A percentile compares a stretch with the other conserved stretches of the same genome.
These are phyloP conservation scores for Sphecodes monilicornis DNA, from an alignment of 2,888 invertebrate genomes.

Conservation along the genomic window DNA sequence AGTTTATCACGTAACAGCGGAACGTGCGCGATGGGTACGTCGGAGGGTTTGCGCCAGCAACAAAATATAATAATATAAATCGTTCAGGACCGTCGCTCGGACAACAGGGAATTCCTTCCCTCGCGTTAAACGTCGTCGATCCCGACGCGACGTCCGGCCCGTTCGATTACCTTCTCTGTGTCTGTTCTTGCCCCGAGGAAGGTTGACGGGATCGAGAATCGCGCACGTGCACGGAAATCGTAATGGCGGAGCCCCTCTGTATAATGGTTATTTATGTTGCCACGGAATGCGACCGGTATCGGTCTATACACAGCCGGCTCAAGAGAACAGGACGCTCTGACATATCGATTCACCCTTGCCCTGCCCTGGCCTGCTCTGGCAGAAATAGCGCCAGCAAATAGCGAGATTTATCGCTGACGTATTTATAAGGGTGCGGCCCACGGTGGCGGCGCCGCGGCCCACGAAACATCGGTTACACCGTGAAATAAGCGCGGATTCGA, in stretches of 20 bases:
- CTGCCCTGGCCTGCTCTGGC: no score
- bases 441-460: slow-evolving; percentile 8
- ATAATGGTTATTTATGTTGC: slow-evolving; percentile 78
- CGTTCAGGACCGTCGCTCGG: slow-evolving; percentile 59
- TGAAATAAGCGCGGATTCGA: slow-evolving; percentile 17
- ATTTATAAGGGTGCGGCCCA: slow-evolving; percentile 72
- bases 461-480: slow-evolving; percentile 36
- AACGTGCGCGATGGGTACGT: slow-evolving; percentile 15
- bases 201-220: slow-evolving; percentile 56
- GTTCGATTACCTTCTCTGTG: slow-evolving; percentile 57
- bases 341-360: slow-evolving; percentile 65
- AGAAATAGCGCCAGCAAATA: slow-evolving; percentile 52
- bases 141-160: slow-evolving; percentile 23
- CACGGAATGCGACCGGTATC: slow-evolving; percentile 55
- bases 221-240: slow-evolving; percentile 66
- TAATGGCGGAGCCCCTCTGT: slow-evolving; percentile 62
- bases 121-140: slow-evolving; percentile 70
- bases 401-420: slow-evolving; percentile 78
- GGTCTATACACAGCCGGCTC: slow-evolving; percentile 1
- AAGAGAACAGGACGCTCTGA: slow-evolving; percentile 23
- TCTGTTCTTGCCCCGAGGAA: slow-evolving; percentile 27
- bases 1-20: slow-evolving; percentile 57
- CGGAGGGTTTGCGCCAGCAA: slow-evolving; percentile 16
- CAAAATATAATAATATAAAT: slow-evolving; percentile 70
- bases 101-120: slow-evolving; percentile 73